A percentile compares a stretch with the other conserved stretches of the same genome.
Evolutionary conservation across 2,113 vertebrate species (phyloP).

Genomic region (Mellivora capensis): DNA sequence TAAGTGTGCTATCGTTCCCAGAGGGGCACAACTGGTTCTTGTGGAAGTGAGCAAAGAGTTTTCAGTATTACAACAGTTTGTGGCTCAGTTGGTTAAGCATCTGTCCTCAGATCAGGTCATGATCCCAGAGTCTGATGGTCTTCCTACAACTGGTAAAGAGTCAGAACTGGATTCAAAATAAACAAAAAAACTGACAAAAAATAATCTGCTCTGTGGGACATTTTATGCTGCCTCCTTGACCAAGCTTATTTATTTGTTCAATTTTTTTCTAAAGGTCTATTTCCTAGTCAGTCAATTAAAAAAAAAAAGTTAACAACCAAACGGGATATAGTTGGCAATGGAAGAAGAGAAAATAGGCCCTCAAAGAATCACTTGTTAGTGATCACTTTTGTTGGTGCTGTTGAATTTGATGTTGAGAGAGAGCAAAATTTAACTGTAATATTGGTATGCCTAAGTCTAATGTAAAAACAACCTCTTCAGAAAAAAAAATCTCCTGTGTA

Average conservation of each 20-base stretch:
- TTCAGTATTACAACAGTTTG: not conserved
- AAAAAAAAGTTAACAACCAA: not conserved
- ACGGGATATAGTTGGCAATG: not conserved
- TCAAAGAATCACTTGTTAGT: not conserved
- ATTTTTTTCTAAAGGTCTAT: not conserved
- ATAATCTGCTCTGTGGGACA: not conserved
- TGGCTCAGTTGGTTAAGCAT: not conserved
- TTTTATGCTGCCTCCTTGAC: not conserved
- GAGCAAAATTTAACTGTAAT: not conserved
- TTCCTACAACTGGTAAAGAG: not conserved
- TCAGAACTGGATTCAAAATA: not conserved
- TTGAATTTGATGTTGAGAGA: not conserved
- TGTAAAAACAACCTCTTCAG: not conserved
- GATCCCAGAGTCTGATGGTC: not conserved
- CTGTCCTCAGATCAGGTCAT: not conserved
- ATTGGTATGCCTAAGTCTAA: not conserved
- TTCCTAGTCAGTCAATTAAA: not conserved
- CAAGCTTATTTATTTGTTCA: not conserved
- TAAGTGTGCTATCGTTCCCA: not conserved
- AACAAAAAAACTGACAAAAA: not conserved
- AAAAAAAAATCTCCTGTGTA: not conserved
- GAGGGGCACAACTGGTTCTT: not conserved
- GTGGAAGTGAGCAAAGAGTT: not conserved
- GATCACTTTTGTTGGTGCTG: not conserved
- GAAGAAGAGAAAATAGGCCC: not conserved